A percentile compares a stretch with the other conserved stretches of the same genome.
phyloP scores from a whole-genome alignment of 53 echinoderm and acorn worm genomes.

The Luidia sarsii region DNA sequence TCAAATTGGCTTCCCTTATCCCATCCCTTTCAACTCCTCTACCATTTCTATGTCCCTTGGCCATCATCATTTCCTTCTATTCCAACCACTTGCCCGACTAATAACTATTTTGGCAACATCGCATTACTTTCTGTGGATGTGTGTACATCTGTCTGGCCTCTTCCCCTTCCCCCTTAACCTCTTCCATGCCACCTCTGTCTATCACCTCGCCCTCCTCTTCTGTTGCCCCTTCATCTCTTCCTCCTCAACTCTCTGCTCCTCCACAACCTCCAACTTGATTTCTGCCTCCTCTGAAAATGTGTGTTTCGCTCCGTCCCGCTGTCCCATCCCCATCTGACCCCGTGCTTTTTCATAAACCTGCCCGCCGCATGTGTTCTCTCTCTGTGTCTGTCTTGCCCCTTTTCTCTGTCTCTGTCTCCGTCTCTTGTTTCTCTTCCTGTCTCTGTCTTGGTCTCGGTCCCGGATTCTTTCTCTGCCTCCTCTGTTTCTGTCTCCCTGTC shows the following conservation, averaged over 20 bases:
- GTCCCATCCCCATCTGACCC: not conserved
- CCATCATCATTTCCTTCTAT: not conserved
- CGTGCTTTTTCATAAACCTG: not conserved
- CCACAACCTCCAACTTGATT: not conserved
- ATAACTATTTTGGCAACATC: not conserved
- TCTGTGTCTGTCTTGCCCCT: not conserved
- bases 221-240: too few species aligned
- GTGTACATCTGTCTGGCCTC: too few species aligned
- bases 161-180: not conserved
- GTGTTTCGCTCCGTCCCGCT: too few species aligned
- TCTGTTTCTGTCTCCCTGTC: not conserved
- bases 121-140: too few species aligned
- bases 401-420: conserved; percentile 10
- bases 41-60: not conserved
- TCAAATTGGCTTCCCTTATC: too few species aligned
- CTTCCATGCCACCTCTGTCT: not conserved
- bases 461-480: too few species aligned
- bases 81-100: too few species aligned
- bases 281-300: not conserved
- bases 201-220: too few species aligned
- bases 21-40: too few species aligned
- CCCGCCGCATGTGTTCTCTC: too few species aligned
- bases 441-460: conserved; percentile 10
- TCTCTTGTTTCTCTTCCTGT: conserved; percentile 14
- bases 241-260: not conserved